Conservation (phyloP, 2,113 vertebrate species). For the Silurus glanis region DNA sequence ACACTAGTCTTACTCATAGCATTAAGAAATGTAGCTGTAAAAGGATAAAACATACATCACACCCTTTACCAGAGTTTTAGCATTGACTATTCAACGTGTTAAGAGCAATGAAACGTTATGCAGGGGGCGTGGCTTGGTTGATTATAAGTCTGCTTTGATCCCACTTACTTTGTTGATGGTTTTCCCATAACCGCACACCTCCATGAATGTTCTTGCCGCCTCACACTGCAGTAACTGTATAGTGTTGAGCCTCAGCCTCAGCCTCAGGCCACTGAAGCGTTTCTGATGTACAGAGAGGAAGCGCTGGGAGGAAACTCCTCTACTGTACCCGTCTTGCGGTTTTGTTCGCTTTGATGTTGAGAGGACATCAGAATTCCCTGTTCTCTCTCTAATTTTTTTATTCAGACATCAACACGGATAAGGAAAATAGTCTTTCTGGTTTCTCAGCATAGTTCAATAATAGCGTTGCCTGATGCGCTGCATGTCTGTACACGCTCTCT, state of each 20-base stretch:
- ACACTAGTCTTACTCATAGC: neutral
- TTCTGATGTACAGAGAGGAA: slow-evolving; percentile 6
- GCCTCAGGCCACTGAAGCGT: neutral
- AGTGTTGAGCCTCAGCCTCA: neutral
- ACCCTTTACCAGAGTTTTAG: neutral
- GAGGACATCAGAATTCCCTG: neutral
- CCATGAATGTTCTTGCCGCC: neutral
- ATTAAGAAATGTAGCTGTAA: neutral
- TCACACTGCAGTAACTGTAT: neutral
- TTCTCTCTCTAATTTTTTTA: neutral
- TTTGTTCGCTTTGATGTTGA: slow-evolving; percentile 17
- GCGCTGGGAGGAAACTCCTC: neutral
- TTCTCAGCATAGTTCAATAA: slow-evolving; percentile 45
- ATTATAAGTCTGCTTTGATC: too few species aligned
- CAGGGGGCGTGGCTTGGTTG: neutral
- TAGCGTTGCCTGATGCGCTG: neutral
- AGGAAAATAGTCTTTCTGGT: slow-evolving; percentile 32
- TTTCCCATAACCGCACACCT: neutral
- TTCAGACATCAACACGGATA: neutral
- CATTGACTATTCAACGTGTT: too few species aligned
- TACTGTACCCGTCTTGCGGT: slow-evolving; percentile 11
- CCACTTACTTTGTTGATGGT: neutral
- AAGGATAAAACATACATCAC: neutral
- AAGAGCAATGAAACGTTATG: neutral
- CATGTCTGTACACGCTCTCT: slow-evolving; percentile 32